Evolutionary conservation across 2,797 vertebrate species (phyloP).

Genomic region (Limnodromus scolopaceus): DNA sequence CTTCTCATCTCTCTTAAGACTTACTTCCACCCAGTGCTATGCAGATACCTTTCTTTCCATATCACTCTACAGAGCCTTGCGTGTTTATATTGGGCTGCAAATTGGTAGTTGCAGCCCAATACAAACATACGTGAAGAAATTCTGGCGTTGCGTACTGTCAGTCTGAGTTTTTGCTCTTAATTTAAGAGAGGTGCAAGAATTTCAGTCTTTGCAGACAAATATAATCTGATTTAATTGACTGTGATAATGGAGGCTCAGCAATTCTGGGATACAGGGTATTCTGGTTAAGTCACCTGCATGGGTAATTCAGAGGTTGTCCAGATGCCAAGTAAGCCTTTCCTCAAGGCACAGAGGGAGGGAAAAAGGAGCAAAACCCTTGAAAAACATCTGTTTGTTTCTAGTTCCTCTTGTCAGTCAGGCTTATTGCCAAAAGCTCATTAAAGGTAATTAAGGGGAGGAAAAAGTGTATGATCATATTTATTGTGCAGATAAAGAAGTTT

Average conservation of each 20-base stretch:
- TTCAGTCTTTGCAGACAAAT: not conserved
- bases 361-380: constrained; percentile 19
- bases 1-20: not conserved
- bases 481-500: not conserved
- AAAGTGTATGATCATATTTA: not conserved
- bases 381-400: constrained; percentile 60
- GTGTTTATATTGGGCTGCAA: not conserved
- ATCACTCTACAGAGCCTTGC: not conserved
- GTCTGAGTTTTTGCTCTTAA: not conserved
- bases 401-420: constrained; percentile 24
- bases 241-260: not conserved
- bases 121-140: not conserved
- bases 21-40: not conserved
- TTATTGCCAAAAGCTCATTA: constrained; percentile 56
- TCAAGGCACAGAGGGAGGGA: not conserved
- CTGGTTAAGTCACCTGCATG: constrained; percentile 23
- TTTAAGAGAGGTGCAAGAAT: not conserved
- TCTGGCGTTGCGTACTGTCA: not conserved
- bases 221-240: not conserved
- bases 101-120: not conserved
- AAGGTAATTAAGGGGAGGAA: constrained; percentile 34
- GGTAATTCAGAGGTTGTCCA: not conserved
- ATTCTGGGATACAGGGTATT: not conserved
- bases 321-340: constrained; percentile 55
- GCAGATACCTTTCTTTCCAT: not conserved